Conservation (phyloP, 2,113 vertebrate species). For the Paratilapia polleni region DNA sequence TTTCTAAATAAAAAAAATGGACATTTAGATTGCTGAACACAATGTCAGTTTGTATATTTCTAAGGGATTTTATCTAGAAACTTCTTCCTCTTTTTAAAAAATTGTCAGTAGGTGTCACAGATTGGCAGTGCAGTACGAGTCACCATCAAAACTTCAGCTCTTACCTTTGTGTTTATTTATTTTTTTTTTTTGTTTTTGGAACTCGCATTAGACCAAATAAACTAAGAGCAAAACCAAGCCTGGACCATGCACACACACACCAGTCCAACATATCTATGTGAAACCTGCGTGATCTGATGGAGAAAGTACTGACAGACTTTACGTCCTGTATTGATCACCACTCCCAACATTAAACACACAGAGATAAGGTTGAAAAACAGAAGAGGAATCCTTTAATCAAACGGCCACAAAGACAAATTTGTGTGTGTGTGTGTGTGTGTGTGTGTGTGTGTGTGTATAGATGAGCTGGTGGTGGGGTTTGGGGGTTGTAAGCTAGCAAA, state of each 20-base stretch:
- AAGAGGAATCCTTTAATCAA: conserved; percentile 21
- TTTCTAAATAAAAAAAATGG: too few species aligned
- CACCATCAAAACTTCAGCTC: neutral
- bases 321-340: neutral
- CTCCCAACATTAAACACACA: neutral
- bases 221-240: neutral
- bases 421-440: neutral
- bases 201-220: neutral
- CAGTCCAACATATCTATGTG: neutral
- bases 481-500: conserved; percentile 12
- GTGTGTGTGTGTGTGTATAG: neutral
- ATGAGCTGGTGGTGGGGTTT: neutral
- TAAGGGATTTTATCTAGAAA: too few species aligned
- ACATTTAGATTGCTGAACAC: too few species aligned
- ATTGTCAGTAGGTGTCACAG: neutral
- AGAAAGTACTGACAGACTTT: neutral
- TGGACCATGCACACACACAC: neutral
- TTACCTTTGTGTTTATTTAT: rapidly evolving
- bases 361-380: neutral
- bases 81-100: neutral
- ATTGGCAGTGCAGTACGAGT: neutral
- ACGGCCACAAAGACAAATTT: neutral
- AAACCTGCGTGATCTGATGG: neutral
- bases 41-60: too few species aligned
- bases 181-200: too few species aligned